These are phyloP conservation scores for Eira barbara DNA, from an alignment of 2,113 vertebrate species.

Conservation along the genomic window DNA sequence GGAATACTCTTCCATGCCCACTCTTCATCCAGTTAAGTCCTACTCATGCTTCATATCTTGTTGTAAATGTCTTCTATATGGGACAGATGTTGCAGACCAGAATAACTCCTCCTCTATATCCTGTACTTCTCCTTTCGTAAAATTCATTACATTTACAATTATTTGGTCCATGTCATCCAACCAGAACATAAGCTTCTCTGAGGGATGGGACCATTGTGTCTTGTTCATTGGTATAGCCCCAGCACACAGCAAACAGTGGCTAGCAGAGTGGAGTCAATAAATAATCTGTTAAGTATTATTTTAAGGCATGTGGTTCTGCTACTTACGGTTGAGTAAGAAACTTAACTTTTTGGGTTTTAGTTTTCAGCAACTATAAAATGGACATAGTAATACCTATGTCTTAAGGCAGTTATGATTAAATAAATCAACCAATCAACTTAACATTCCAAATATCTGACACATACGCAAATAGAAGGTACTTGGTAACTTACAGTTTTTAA, in stretches of 20 bases:
- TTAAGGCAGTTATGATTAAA: not conserved
- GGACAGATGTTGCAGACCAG: not conserved
- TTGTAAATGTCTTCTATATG: not conserved
- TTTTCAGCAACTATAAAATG: not conserved
- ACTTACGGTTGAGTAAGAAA: not conserved
- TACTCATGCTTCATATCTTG: not conserved
- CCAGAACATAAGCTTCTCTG: not conserved
- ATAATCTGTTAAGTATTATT: not conserved
- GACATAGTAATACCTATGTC: not conserved
- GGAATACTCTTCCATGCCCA: not conserved
- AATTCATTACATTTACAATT: not conserved
- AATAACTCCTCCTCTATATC: not conserved
- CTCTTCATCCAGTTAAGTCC: not conserved
- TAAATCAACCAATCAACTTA: slow-evolving; percentile 12
- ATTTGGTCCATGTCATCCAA: not conserved
- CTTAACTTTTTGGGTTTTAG: not conserved
- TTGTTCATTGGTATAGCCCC: not conserved
- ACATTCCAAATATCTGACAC: not conserved
- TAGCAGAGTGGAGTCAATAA: not conserved
- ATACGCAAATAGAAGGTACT: not conserved
- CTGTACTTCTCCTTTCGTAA: not conserved
- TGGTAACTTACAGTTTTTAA: not conserved
- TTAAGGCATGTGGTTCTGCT: not conserved
- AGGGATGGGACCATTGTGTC: not conserved
- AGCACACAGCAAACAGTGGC: not conserved